These are phyloP conservation scores for Oreochromis mossambicus DNA, from an alignment of 2,797 vertebrate genomes.

Conservation along the genomic window DNA sequence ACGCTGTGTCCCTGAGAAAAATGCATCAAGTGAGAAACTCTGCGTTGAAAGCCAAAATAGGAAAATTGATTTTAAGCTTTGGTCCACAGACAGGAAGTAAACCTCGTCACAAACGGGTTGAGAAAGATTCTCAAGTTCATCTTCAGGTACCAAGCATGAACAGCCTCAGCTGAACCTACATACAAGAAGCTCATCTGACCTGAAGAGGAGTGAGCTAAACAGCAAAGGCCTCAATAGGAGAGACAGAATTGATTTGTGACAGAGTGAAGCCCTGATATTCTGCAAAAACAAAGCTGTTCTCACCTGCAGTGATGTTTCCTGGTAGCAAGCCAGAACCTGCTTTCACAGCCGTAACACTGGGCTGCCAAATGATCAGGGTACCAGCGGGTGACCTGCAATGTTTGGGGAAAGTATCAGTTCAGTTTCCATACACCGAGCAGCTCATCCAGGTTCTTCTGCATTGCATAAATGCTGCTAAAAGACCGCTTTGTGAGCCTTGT, in stretches of 20 bases:
- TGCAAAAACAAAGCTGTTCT: not conserved
- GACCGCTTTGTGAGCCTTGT: not conserved
- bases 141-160: not conserved
- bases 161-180: not conserved
- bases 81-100: not conserved
- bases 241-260: not conserved
- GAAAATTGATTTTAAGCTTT: not conserved
- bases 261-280: not conserved
- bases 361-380: constrained; percentile 94
- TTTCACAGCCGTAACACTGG: constrained; percentile 95
- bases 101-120: not conserved
- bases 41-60: no score
- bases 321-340: constrained; percentile 91
- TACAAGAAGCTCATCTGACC: not conserved
- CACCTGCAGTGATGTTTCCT: constrained; percentile 98
- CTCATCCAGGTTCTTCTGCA: not conserved
- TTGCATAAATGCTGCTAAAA: not conserved
- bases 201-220: not conserved
- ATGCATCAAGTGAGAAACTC: not conserved
- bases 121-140: not conserved
- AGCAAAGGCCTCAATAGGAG: not conserved
- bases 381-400: constrained; percentile 91
- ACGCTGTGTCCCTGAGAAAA: not conserved
- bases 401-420: constrained; percentile 11
- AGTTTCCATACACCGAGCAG: not conserved